Percentiles rank a stretch among this genome's conserved stretches.
phyloP scores from a whole-genome alignment of 2,113 vertebrate species.

The Eira barbara region DNA sequence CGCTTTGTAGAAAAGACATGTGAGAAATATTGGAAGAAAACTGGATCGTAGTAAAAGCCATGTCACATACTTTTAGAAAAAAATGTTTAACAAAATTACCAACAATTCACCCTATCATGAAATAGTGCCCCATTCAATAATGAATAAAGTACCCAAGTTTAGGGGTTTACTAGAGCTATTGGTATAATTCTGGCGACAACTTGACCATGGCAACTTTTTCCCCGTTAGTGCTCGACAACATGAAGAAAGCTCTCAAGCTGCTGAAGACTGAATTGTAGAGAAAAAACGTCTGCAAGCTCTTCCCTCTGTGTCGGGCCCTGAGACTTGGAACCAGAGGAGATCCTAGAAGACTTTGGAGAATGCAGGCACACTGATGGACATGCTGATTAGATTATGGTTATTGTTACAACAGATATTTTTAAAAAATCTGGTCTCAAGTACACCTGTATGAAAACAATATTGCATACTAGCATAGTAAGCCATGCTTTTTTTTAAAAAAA shows the following conservation, averaged over 20 bases:
- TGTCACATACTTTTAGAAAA: slow-evolving; percentile 44
- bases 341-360: slow-evolving; percentile 53
- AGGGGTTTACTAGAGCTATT: not conserved
- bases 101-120: not conserved
- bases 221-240: slow-evolving; percentile 83
- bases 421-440: slow-evolving; percentile 75
- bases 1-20: not conserved
- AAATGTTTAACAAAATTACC: not conserved
- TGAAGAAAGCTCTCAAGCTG: slow-evolving; percentile 86
- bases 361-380: slow-evolving; percentile 49
- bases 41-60: slow-evolving; percentile 56
- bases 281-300: slow-evolving; percentile 19
- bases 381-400: slow-evolving; percentile 19
- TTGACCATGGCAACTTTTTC: slow-evolving; percentile 38
- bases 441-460: slow-evolving; percentile 59
- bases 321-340: slow-evolving; percentile 49
- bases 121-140: not conserved
- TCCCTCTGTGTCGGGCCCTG: not conserved
- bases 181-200: not conserved
- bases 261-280: slow-evolving; percentile 87
- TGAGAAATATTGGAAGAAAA: not conserved
- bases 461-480: slow-evolving; percentile 72
- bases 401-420: slow-evolving; percentile 76
- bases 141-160: not conserved
- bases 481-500: slow-evolving; percentile 69